phyloP scores from a whole-genome alignment of 2,888 invertebrate species.

The Agrochola lota region DNA sequence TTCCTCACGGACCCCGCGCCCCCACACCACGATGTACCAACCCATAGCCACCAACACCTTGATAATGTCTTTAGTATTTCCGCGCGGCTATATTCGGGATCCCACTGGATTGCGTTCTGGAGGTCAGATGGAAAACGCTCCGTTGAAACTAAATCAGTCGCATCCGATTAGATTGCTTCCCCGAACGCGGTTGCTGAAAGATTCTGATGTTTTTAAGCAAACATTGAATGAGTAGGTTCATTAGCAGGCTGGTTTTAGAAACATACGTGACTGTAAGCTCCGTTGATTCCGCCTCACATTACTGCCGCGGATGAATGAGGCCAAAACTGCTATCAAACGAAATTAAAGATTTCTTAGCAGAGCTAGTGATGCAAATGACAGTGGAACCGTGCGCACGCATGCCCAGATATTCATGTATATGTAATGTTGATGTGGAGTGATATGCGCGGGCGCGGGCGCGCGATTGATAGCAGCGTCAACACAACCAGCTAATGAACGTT shows the following conservation, averaged over 20 bases:
- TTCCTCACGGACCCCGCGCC: conserved; percentile 43
- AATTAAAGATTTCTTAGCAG: conserved; percentile 39
- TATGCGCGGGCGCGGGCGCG: conserved; percentile 28
- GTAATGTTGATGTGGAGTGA: conserved; percentile 41
- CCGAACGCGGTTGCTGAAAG: neutral
- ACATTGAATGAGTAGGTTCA: conserved; percentile 24
- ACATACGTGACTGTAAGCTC: conserved; percentile 37
- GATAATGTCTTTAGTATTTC: conserved; percentile 39
- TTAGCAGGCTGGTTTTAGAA: conserved; percentile 38
- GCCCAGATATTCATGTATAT: conserved; percentile 26
- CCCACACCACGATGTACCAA: conserved; percentile 27
- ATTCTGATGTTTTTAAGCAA: conserved; percentile 26
- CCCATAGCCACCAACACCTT: conserved; percentile 20
- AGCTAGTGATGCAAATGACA: conserved; percentile 39
- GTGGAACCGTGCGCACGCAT: conserved; percentile 48
- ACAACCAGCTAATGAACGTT: conserved; percentile 52
- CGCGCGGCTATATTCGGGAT: conserved; percentile 42
- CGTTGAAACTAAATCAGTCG: conserved; percentile 17
- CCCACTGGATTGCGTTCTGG: conserved; percentile 18
- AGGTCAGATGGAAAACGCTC: conserved; percentile 31
- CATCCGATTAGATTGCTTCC: conserved; percentile 14
- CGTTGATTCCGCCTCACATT: conserved; percentile 43
- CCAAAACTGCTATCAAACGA: conserved; percentile 44
- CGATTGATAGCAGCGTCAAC: conserved; percentile 55
- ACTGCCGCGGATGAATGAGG: conserved; percentile 42